Evolutionary conservation across 53 echinoderm and acorn worm genomes (phyloP).

Genomic region (Zoroaster sp.): DNA sequence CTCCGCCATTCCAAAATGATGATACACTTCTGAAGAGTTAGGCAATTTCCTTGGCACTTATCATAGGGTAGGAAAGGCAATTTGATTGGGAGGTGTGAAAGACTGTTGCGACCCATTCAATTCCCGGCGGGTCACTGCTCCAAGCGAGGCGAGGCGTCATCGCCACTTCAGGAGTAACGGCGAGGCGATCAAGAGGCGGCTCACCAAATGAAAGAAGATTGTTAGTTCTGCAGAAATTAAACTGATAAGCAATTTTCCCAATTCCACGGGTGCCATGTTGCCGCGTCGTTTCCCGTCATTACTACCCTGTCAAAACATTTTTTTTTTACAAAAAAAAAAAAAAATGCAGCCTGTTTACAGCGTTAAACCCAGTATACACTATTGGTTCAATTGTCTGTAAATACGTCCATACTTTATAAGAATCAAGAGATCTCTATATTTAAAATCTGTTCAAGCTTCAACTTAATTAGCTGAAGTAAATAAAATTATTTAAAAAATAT

Average conservation of each 20-base stretch:
- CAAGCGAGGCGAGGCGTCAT: background rate
- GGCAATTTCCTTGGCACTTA: conserved; percentile 26
- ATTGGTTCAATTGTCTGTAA: no score
- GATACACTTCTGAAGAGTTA: background rate
- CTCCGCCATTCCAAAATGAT: background rate
- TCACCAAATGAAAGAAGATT: background rate
- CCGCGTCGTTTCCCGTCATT: background rate
- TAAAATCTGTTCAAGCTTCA: no score
- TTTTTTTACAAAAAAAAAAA: no score
- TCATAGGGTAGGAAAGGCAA: conserved; percentile 15
- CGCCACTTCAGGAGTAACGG: background rate
- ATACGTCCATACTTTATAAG: no score
- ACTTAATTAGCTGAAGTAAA: no score
- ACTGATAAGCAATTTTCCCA: background rate
- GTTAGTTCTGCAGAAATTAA: background rate
- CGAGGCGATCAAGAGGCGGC: background rate
- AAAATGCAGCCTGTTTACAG: no score
- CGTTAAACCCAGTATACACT: no score
- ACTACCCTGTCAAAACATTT: background rate
- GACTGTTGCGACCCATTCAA: conserved; percentile 44
- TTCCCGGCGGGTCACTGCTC: conserved; percentile 35
- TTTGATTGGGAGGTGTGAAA: conserved; percentile 57
- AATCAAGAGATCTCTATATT: no score
- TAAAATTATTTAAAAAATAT: no score
- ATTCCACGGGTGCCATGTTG: background rate